These are phyloP conservation scores for Galendromus occidentalis DNA, from an alignment of 1,140 invertebrate genomes.

Conservation along the genomic window DNA sequence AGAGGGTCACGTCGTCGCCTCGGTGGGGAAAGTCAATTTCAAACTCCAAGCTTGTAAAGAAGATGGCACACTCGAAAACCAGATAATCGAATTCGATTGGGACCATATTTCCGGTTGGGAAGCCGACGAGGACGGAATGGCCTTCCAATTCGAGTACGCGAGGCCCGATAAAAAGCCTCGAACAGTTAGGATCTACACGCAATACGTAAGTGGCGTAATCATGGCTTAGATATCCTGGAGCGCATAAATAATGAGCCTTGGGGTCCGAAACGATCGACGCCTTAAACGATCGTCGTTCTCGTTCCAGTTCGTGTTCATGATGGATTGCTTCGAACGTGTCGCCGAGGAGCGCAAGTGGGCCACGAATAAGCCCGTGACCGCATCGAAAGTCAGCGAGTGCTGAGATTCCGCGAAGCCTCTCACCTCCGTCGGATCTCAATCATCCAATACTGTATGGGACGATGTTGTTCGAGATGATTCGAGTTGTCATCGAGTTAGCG, in stretches of 20 bases:
- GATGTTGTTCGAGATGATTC: too few relatives aligned
- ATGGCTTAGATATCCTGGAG: neutral
- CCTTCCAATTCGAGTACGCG: constrained; percentile 67
- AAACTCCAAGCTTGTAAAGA: constrained; percentile 68
- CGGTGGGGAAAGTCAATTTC: constrained; percentile 48
- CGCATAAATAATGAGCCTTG: too few relatives aligned
- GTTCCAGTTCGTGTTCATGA: constrained; percentile 70
- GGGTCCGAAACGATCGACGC: constrained; percentile 11
- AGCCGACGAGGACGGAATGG: constrained; percentile 70
- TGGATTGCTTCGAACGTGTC: constrained; percentile 82
- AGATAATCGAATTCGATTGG: constrained; percentile 68
- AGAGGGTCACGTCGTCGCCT: constrained; percentile 68
- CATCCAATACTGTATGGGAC: too few relatives aligned
- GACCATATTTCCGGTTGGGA: constrained; percentile 58
- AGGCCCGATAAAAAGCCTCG: constrained; percentile 55
- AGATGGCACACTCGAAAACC: constrained; percentile 54
- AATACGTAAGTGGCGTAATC: constrained; percentile 51
- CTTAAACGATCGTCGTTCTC: constrained; percentile 18
- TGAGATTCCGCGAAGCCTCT: neutral
- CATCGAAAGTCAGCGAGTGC: constrained; percentile 9
- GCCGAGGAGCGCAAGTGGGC: constrained; percentile 47
- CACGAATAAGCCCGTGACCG: constrained; percentile 9
- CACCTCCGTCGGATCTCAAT: too few relatives aligned
- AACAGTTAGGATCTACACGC: constrained; percentile 69
- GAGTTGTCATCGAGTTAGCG: too few relatives aligned